phyloP scores from a whole-genome alignment of 2,888 invertebrate genomes.

The Yponomeuta malinellus region DNA sequence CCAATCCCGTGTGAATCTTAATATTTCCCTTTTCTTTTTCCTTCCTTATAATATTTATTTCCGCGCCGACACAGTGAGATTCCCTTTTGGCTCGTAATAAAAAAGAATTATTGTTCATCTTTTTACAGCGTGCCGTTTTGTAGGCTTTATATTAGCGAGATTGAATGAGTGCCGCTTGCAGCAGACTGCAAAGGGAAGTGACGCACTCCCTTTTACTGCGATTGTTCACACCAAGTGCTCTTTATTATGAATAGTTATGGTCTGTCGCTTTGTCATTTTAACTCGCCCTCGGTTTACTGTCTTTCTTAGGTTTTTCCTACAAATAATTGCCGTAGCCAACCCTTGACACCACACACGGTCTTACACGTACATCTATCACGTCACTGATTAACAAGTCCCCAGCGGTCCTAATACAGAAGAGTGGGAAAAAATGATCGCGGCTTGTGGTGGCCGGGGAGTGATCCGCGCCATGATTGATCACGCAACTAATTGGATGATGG shows the following conservation, averaged over 20 bases:
- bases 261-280: too few relatives aligned
- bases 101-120: conserved; percentile 75
- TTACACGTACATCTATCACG: conserved; percentile 33
- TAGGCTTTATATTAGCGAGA: conserved; percentile 60
- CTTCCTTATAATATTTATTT: conserved; percentile 73
- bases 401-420: conserved; percentile 40
- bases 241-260: background rate
- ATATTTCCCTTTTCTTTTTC: conserved; percentile 72
- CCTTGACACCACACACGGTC: background rate
- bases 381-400: conserved; percentile 68
- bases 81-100: conserved; percentile 74
- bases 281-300: too few relatives aligned
- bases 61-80: conserved; percentile 70
- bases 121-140: conserved; percentile 68
- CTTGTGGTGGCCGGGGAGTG: conserved; percentile 55
- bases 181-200: conserved; percentile 5
- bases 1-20: conserved; percentile 75
- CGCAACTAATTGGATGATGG: conserved; percentile 85
- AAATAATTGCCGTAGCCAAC: background rate
- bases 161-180: conserved; percentile 50
- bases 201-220: conserved; percentile 13
- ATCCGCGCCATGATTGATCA: conserved; percentile 83
- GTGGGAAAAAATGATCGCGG: conserved; percentile 64
- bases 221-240: conserved; percentile 9
- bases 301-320: background rate